Evolutionary conservation across 2,797 vertebrate genomes (phyloP).

Genomic region (Xiphophorus birchmanni): DNA sequence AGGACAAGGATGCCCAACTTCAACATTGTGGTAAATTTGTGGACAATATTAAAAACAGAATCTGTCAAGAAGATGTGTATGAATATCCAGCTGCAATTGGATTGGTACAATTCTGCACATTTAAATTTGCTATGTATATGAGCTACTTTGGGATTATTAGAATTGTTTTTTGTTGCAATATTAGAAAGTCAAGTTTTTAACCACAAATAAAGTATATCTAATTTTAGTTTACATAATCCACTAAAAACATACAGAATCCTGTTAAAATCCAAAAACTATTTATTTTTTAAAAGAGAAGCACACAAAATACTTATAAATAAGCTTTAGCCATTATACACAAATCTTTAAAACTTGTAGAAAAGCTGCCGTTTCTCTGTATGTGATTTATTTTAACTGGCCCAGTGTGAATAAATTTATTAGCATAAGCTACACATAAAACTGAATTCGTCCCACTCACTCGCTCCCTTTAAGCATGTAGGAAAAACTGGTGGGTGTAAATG

Average conservation of each 20-base stretch:
- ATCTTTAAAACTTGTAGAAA: not conserved
- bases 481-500: not conserved
- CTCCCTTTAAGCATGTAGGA: not conserved
- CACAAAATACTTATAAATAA: not conserved
- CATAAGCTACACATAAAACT: not conserved
- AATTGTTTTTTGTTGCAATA: not conserved
- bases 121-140: not conserved
- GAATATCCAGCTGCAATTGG: not conserved
- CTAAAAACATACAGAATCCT: not conserved
- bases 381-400: not conserved
- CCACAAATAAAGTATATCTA: not conserved
- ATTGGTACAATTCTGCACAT: not conserved
- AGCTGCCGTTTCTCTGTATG: not conserved
- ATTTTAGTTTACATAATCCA: not conserved
- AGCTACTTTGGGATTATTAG: not conserved
- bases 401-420: not conserved
- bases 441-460: not conserved
- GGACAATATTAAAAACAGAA: not conserved
- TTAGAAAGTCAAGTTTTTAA: not conserved
- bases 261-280: not conserved
- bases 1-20: not conserved
- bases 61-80: not conserved
- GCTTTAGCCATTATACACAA: not conserved
- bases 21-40: not conserved
- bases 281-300: not conserved